Evolutionary conservation across 2,888 invertebrate species (phyloP), one percentile per base, ranked within the genome.

Genomic region (Noctua pronuba): DNA sequence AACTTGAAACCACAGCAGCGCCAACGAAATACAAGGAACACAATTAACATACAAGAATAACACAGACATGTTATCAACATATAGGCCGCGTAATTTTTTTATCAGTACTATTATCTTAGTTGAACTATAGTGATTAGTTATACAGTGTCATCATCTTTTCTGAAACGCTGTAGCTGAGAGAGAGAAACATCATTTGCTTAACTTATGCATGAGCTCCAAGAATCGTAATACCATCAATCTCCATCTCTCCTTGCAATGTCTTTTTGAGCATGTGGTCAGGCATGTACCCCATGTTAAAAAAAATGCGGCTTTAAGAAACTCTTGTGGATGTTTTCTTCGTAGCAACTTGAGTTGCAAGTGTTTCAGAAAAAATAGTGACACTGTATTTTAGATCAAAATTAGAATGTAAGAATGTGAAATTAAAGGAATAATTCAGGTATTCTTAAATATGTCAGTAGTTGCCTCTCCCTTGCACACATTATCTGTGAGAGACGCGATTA

Each of bases 1-100:
- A 4, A 44, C 7, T 13, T 62, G 5, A 49, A 18, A 35, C 2
- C 6, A 70, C 62, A 46, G 70, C 85, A 82, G 67, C 67, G 85
- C 67, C 81, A 72, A 68, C 5, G 8, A 55, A 73, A 62, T 64
- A 65, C 16, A 72, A 77, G 70, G 13, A 68, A 82, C 62, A 82
- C 62, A 73, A 73, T 67, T 60, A 31, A 41, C 28, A 79, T 46
- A 73, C 65, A 60, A 69, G 24, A 31, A 78, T 38, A 70, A 75
- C 49, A 70, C 31, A 84, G 18, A 70, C 66, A 73, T 58, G 44
- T 78, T 73, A 72, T 60, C 28, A 73, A 69, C 24, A 80, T 28
- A 64, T 86, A 83, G 86, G 83, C 83, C 83, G 73, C 13, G 31
- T 69, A n/a, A 67, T 31, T 71, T 38, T 64, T 66, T 13, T 49